Base-by-base conservation (phyloP, 1,140 invertebrate species). In the Drosophila kikkawai region DNA sequence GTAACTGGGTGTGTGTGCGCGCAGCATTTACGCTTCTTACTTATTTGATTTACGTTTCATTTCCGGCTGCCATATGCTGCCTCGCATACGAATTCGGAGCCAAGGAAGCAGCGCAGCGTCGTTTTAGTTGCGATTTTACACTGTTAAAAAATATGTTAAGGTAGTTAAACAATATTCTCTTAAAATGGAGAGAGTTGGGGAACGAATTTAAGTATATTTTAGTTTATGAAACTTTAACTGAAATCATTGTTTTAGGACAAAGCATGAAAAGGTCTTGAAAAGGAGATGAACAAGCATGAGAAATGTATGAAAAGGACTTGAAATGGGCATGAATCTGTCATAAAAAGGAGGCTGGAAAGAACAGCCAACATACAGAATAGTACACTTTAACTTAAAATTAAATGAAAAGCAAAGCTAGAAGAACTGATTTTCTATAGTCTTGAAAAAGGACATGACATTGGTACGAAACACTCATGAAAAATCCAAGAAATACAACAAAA, bases 31-130 rank as follows among this genome's bases (percentile, higher is more conserved):
- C 85, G 86, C 85, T 90, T 70, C 79, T 85, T 85, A 90, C 85
- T 90, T 90, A 90, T 90, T 90, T 90, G 85, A 90, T 90, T 90
- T 91, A 90, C 86, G 86, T 90, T 91, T 90, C 85, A 90, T 90
- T 90, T 90, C 85, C 85, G 85, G 86, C 80, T 90, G 85, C 85
- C 85, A 90, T 90, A 84, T 90, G 85, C 85, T 90, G 86, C 85
- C 81, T 91, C 70, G 81, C 75, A 85, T 81, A 59, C 82, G 81
- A 90, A 81, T 90, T 82, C 56, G 51, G 19, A 79, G 66, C 44
- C 17, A 73, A 58, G 67, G 55, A 50, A 59, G 65, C 42, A 15
- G 42, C 48, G 63, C 47, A 45, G 56, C 80, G 65, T 59, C 47
- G 51, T 58, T 81, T 75, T 66, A 76, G 80, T 69, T 84, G 82